A percentile compares a stretch with the other conserved stretches of the same genome.
These are phyloP conservation scores for Megaceryle alcyon DNA, from an alignment of 2,797 vertebrate species.

Conservation along the genomic window DNA sequence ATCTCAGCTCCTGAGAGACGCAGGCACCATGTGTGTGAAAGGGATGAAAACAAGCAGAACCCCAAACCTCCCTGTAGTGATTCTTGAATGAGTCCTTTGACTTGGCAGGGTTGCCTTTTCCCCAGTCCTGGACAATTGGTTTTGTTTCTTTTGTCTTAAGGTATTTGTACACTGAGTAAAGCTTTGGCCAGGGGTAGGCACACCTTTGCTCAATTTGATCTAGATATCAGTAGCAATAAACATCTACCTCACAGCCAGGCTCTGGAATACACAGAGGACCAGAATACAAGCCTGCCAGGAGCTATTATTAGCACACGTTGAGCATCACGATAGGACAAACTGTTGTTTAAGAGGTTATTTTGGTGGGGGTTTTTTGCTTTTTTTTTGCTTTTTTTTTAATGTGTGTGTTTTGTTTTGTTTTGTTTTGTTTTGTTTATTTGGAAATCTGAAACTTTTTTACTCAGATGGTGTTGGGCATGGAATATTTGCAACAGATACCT, in stretches of 20 bases:
- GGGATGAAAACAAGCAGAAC: background rate
- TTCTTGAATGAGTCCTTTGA: background rate
- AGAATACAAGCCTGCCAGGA: fast-evolving
- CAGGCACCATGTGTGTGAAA: background rate
- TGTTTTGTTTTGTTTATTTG: background rate
- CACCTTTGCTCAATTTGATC: background rate
- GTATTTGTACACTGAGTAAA: background rate
- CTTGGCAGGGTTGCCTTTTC: background rate
- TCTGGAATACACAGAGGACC: background rate
- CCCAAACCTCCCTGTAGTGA: background rate
- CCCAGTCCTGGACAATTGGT: background rate
- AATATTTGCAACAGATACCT: background rate
- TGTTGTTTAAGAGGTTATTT: background rate
- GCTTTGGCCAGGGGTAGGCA: background rate
- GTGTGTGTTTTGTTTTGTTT: too few species aligned
- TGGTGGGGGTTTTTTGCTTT: background rate
- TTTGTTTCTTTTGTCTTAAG: background rate
- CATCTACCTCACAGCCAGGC: background rate
- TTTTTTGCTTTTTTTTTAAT: too few species aligned
- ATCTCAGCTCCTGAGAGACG: background rate
- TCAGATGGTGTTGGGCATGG: background rate
- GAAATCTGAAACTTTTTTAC: background rate
- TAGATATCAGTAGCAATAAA: background rate
- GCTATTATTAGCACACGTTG: background rate
- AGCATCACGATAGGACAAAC: background rate